phyloP scores from a whole-genome alignment of 2,797 vertebrate genomes.

The Tokudaia muenninki region DNA sequence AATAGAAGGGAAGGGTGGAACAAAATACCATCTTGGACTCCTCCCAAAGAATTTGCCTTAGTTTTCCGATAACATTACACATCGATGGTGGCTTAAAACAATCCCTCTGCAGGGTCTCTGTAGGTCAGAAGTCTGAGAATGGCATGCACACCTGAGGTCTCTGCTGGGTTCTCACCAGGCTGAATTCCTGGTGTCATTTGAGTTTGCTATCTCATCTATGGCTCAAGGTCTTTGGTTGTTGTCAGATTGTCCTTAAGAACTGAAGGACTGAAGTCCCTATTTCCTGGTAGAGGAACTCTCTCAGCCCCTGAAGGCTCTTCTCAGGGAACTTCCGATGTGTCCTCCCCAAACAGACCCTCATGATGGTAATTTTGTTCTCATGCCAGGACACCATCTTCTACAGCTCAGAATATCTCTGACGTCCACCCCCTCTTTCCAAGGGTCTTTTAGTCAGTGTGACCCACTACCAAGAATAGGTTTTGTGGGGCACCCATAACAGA shows the following conservation, averaged over 20 bases:
- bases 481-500: background rate
- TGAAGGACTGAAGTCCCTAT: background rate
- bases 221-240: background rate
- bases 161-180: background rate
- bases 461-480: background rate
- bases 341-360: background rate
- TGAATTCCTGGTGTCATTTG: background rate
- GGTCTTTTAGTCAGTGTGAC: background rate
- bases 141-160: background rate
- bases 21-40: background rate
- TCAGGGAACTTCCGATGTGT: background rate
- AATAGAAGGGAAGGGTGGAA: background rate
- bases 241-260: background rate
- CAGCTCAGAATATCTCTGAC: background rate
- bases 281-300: background rate
- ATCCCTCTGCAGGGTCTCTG: background rate
- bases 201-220: background rate
- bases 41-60: constrained; percentile 8
- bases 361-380: background rate
- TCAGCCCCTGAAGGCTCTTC: background rate
- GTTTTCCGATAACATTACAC: constrained; percentile 29
- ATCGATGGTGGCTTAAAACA: background rate
- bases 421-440: background rate
- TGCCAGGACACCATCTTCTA: background rate
- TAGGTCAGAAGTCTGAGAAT: background rate